Base-by-base conservation (phyloP, 2,888 invertebrate genomes). In the Drosophila bunnanda region DNA sequence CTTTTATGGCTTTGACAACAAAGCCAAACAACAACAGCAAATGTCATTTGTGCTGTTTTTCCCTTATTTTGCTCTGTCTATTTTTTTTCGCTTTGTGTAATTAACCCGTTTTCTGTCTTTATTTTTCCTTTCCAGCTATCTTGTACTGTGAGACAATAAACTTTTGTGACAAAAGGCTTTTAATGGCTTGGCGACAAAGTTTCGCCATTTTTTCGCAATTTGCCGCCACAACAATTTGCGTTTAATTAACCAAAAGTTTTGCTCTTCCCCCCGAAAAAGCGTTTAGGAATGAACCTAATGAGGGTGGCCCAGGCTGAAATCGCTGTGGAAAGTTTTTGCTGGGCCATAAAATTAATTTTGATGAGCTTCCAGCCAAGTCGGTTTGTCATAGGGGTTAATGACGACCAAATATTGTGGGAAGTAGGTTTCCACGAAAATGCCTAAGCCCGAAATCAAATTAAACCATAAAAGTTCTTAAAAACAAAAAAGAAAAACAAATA, bases 151-250 rank as follows among this genome's bases (percentile, higher is more conserved):
- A 78, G 89, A 88, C 88, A 77, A 85, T 88, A 75, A 86, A 87
- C 59, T 76, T 78, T 76, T 77, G 70, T 68, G 57, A 62, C 76
- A 78, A 77, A 75, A 75, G 77, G 79, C 76, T 67, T 73, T 82
- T 88, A 77, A 82, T 86, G 73, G 64, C 57, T 72, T 82, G 83
- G 68, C 88, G 80, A 82, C 80, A 88, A 88, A 85, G 73, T 88
- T 82, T 85, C 66, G 89, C 81, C 78, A 85, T 89, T 85, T 85
- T 89, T 85, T 85, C 72, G 89, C 89, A 87, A 85, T 89, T 85
- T 85, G 84, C 85, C 89, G 85, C 84, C 87, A 80, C 89, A 81
- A 80, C 88, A 89, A 89, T 86, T 89, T 89, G 84, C 85, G 85
- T 86, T 86, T 86, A 89, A 86, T 86, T 86, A 86, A 89, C 85